Base-by-base conservation (phyloP, 2,888 invertebrate genomes). In the Lucinisca nassula region DNA sequence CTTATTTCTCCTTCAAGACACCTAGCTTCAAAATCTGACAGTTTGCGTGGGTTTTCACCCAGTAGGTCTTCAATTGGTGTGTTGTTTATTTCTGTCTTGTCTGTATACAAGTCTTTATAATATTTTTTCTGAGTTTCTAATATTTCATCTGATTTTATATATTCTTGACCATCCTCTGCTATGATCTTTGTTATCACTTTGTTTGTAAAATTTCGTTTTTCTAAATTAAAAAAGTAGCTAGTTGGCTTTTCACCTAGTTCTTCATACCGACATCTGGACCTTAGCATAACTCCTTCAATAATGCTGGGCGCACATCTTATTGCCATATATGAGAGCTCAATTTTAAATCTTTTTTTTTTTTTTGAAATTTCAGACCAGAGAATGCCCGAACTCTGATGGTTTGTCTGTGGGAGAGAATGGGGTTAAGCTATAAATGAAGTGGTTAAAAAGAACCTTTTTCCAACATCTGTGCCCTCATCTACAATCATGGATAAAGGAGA, bases 131-230 rank as follows among this genome's bases (percentile, higher is more conserved):
- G 24, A 17, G 70, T 49, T 45, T 70, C 49, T 12, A 72, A 35
- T 72, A 70, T 49, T 72, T 70, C 77, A 10, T 78, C 73, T 27
- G 77, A 78, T 35, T 70, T 70, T n/a, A 67, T 27, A 74, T 49
- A 21, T 49, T 75, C 51, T 27, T 12, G 17, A 10, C 27, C n/a
- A 38, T 74, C 24, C 12, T 17, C 21, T 2, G 4, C 49, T 27
- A 45, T 49, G 12, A 74, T 74, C 8, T 38, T 45, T 40, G 12
- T 40, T 24, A 74, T 74, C 1, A 38, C 40, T 27, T 74, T 38
- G n/a, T 40, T 45, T n/a, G n/a, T n/a, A n/a, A n/a, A n/a, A n/a
- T n/a, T n/a, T n/a, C n/a, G n/a, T n/a, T n/a, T n/a, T 40, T 45
- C 74, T 27, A 74, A 17, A 40, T 17, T 6, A 30, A 30, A 45